Evolutionary conservation across 1,140 invertebrate species (phyloP).

Genomic region (Solenopsis fugax): DNA sequence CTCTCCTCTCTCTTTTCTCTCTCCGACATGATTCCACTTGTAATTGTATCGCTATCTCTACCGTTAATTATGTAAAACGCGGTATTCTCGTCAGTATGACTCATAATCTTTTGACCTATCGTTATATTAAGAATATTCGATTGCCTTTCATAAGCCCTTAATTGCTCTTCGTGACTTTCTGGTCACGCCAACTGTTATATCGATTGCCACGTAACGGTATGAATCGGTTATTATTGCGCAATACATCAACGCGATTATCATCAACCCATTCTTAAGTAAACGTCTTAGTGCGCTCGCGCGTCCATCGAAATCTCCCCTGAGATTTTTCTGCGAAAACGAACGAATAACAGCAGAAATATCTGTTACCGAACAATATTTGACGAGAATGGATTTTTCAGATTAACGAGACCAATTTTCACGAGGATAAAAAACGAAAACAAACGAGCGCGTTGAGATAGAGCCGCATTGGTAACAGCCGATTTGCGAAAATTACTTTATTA

Average conservation of each 20-base stretch:
- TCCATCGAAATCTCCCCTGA: neutral
- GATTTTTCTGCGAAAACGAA: slow-evolving; percentile 11
- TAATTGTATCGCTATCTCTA: neutral
- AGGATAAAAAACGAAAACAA: slow-evolving; percentile 27
- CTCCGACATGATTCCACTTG: neutral
- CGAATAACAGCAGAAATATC: neutral
- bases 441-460: slow-evolving; percentile 8
- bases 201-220: neutral
- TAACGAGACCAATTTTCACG: slow-evolving; percentile 7
- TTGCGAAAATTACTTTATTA: slow-evolving; percentile 46
- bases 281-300: neutral
- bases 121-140: slow-evolving; percentile 20
- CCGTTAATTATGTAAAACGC: neutral
- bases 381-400: slow-evolving; percentile 3
- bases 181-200: slow-evolving; percentile 6
- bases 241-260: neutral
- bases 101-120: slow-evolving; percentile 7
- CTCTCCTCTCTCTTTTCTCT: neutral
- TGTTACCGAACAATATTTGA: slow-evolving; percentile 23
- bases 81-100: neutral
- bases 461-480: no score
- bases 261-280: neutral
- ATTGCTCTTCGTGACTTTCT: neutral
- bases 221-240: neutral
- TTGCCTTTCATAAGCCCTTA: neutral